These are phyloP conservation scores for Capitella teleta DNA, from an alignment of 1,140 invertebrate genomes.

Conservation along the genomic window DNA sequence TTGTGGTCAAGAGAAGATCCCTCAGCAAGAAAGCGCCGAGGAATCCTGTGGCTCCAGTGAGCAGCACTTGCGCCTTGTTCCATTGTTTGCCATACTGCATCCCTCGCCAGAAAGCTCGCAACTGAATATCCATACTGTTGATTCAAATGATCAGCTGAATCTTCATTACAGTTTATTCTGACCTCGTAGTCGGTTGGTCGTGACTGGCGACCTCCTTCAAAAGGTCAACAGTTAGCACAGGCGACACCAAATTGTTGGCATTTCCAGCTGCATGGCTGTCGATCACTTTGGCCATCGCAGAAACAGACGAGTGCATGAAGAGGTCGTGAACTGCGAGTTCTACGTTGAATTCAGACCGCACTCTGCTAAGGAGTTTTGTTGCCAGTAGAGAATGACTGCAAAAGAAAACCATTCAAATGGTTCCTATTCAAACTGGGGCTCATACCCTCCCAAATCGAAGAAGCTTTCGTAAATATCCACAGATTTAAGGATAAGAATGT, in stretches of 20 bases:
- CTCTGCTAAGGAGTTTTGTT: conserved; percentile 37
- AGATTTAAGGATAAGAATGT: conserved; percentile 31
- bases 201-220: conserved; percentile 36
- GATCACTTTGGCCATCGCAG: conserved; percentile 31
- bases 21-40: conserved; percentile 41
- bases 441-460: conserved; percentile 45
- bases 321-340: conserved; percentile 37
- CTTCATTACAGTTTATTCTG: not conserved
- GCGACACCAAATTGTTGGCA: not conserved
- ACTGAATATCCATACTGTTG: conserved; percentile 41
- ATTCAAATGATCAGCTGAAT: not conserved
- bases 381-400: conserved; percentile 48
- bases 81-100: conserved; percentile 33
- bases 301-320: conserved; percentile 39
- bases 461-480: conserved; percentile 45
- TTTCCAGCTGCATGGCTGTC: conserved; percentile 16
- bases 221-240: conserved; percentile 23
- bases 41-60: conserved; percentile 45
- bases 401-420: no score
- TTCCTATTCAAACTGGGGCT: no score
- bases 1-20: conserved; percentile 37
- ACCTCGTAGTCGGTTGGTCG: conserved; percentile 20
- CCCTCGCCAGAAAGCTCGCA: conserved; percentile 45
- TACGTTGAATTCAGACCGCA: conserved; percentile 34
- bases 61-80: conserved; percentile 31